Evolutionary conservation across 2,797 vertebrate species (phyloP).

Genomic region (Pteronotus mesoamericanus): DNA sequence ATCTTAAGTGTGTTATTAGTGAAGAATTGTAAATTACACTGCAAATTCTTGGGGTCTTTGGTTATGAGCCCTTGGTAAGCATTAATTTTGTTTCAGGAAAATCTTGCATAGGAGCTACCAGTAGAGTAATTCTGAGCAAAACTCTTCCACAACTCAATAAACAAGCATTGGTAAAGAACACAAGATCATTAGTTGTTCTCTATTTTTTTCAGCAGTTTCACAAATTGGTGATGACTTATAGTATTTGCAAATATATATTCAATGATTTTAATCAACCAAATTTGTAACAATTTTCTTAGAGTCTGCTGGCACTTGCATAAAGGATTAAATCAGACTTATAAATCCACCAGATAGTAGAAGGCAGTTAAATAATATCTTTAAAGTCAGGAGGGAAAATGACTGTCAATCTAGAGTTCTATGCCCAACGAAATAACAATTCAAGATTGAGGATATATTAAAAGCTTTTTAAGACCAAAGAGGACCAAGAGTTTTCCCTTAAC

Average conservation of each 20-base stretch:
- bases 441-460: neutral
- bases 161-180: neutral
- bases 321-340: neutral
- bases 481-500: neutral
- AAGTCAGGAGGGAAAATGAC: neutral
- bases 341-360: neutral
- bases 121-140: neutral
- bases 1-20: neutral
- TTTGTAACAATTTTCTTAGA: neutral
- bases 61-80: neutral
- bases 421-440: neutral
- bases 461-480: neutral
- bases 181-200: neutral
- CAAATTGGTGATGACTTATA: neutral
- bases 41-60: neutral
- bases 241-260: neutral
- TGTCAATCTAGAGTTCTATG: neutral
- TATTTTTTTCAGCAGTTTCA: neutral
- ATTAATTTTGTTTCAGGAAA: neutral
- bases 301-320: neutral
- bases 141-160: neutral
- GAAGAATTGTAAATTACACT: neutral
- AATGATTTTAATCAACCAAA: neutral
- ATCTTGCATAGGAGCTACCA: neutral
- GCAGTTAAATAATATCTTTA: neutral